Conservation (phyloP, 2,888 invertebrate genomes). For the Ceriagrion tenellum region DNA sequence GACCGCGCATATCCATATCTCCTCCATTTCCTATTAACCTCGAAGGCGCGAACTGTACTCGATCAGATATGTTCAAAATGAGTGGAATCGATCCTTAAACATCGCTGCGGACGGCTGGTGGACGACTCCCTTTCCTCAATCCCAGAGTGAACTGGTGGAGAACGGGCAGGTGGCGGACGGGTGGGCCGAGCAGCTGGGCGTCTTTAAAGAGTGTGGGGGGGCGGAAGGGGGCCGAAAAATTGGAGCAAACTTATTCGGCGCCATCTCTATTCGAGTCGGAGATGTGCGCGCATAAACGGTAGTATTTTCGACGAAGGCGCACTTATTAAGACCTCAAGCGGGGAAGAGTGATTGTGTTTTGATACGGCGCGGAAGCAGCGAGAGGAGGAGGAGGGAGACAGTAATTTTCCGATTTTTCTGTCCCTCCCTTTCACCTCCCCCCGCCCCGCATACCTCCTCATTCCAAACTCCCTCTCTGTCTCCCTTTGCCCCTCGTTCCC, state of each 20-base stretch:
- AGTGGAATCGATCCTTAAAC: no score
- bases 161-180: no score
- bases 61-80: no score
- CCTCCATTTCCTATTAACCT: no score
- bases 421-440: not conserved
- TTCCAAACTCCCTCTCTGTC: no score
- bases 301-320: not conserved
- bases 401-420: constrained; percentile 23
- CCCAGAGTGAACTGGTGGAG: no score
- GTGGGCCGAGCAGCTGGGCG: not conserved
- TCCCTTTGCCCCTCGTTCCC: not conserved
- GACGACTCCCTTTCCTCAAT: no score
- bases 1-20: no score
- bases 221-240: not conserved
- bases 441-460: not conserved
- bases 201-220: not conserved
- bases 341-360: constrained; percentile 57
- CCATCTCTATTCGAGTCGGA: not conserved
- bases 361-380: constrained; percentile 38
- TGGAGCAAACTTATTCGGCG: not conserved
- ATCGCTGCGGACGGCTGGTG: no score
- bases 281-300: not conserved
- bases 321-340: not conserved
- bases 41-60: no score
- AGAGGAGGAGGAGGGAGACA: not conserved